Evolutionary conservation across 2,888 invertebrate genomes (phyloP), one percentile per base, ranked within the genome.

Genomic region (Acrobasis repandana): DNA sequence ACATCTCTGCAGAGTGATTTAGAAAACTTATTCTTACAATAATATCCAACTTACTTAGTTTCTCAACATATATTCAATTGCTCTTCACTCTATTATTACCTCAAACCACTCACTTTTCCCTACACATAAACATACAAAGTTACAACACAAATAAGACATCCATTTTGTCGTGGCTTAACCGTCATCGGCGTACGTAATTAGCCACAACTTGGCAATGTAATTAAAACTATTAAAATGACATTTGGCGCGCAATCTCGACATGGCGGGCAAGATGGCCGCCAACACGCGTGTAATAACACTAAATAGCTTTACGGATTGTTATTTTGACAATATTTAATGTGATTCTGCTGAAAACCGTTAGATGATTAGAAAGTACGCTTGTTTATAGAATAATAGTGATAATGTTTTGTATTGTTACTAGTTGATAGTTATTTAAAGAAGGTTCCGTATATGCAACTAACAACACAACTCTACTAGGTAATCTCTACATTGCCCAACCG

Each of bases 211-310:
- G 72, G 69, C 73, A 65, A 71, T 73, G 79, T 83, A 89, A 89
- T 90, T 89, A 89, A 85, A 85, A 87, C 88, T 78, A 90, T 90
- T 90, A 90, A 88, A 89, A 88, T 81, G 76, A 86, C 88, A 90
- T 90, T 89, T 88, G 85, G 80, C 80, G 72, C 54, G 54, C 76
- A 76, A 68, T 74, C 73, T 68, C 71, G 69, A 54, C 54, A 54
- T 54, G 54, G 54, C 54, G 14, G 54, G 38, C 54, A 36, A 38
- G 54, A 38, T 38, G 54, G 38, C 38, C 38, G 38, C 54, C 54
- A 36, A 16, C 38, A 20, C 66, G 65, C 67, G 74, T 76, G 71
- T 79, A 79, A 77, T 80, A 73, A 79, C 73, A 75, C 73, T 66
- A 79, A 81, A 83, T 78, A 72, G 74, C 71, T 78, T 75, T 77